phyloP scores from a whole-genome alignment of 1,140 invertebrate species.

The Ceratina calcarata region DNA sequence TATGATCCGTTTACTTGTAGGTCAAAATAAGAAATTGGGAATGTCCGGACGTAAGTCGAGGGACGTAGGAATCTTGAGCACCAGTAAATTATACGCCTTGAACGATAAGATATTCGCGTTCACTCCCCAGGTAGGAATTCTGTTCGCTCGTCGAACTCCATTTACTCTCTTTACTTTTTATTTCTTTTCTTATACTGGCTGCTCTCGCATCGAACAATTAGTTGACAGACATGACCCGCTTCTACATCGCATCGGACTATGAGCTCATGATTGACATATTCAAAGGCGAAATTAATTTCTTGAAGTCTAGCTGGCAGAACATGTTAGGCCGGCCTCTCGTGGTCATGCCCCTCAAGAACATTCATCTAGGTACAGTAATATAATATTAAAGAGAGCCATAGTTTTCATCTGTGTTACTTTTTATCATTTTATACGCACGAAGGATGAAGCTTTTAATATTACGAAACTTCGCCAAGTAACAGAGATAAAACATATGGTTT shows the following conservation, averaged over 20 bases:
- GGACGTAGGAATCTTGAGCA: slow-evolving; percentile 98
- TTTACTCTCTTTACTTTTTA: slow-evolving; percentile 50
- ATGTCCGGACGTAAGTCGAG: slow-evolving; percentile 95
- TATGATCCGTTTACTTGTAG: slow-evolving; percentile 74
- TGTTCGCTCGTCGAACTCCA: not conserved
- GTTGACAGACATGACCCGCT: slow-evolving; percentile 97
- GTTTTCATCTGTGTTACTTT: slow-evolving; percentile 48
- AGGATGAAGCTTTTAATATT: slow-evolving; percentile 1
- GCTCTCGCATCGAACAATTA: slow-evolving; percentile 81
- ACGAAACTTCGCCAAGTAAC: slow-evolving; percentile 20
- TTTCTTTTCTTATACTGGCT: slow-evolving; percentile 61
- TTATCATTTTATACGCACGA: slow-evolving; percentile 3
- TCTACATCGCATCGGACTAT: slow-evolving; percentile 98
- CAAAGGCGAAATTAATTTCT: slow-evolving; percentile 97
- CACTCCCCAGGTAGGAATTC: slow-evolving; percentile 93
- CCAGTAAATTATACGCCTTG: slow-evolving; percentile 98
- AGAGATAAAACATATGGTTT: slow-evolving; percentile 47
- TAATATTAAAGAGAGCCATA: slow-evolving; percentile 59
- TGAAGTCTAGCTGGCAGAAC: slow-evolving; percentile 97
- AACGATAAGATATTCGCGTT: slow-evolving; percentile 98
- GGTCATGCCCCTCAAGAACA: slow-evolving; percentile 92
- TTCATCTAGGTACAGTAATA: slow-evolving; percentile 92
- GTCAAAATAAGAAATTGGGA: slow-evolving; percentile 95
- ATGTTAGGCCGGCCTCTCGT: slow-evolving; percentile 94
- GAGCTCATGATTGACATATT: slow-evolving; percentile 98